Percentiles rank a stretch among this genome's conserved stretches.
Conservation (phyloP, 1,140 invertebrate genomes). For the Chelonus insularis region DNA sequence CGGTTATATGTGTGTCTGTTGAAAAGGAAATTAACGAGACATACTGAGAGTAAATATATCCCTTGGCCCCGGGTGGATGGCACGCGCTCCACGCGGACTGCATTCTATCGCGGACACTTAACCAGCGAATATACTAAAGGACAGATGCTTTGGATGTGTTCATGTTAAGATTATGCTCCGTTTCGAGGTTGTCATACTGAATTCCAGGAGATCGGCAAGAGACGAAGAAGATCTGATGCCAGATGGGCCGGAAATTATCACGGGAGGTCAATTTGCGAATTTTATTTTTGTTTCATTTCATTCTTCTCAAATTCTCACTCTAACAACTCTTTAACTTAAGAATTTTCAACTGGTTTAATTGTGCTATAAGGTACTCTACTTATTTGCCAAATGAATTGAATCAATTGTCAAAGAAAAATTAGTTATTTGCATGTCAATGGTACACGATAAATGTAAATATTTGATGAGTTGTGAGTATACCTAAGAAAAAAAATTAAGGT, state of each 20-base stretch:
- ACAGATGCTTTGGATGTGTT: neutral
- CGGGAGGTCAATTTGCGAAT: conserved; percentile 6
- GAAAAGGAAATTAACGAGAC: conserved; percentile 15
- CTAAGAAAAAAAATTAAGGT: too few species aligned
- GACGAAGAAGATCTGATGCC: neutral
- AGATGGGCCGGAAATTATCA: conserved; percentile 20
- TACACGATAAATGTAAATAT: too few species aligned
- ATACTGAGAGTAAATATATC: conserved; percentile 25
- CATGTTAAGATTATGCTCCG: neutral
- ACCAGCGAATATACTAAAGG: neutral
- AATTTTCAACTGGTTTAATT: too few species aligned
- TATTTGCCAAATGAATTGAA: too few species aligned
- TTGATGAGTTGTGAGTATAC: too few species aligned
- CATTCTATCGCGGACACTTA: conserved; percentile 15
- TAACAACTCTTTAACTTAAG: neutral
- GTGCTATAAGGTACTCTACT: too few species aligned
- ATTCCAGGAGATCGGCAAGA: neutral
- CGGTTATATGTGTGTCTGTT: neutral
- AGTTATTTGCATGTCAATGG: too few species aligned
- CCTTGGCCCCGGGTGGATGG: conserved; percentile 15
- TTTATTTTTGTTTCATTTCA: neutral
- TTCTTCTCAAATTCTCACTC: neutral
- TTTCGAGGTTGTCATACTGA: conserved; percentile 1
- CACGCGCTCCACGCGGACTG: conserved; percentile 13
- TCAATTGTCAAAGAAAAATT: too few species aligned